Evolutionary conservation across 1,140 invertebrate species (phyloP), one percentile per base, ranked within the genome.

Genomic region (Caerostris darwini): DNA sequence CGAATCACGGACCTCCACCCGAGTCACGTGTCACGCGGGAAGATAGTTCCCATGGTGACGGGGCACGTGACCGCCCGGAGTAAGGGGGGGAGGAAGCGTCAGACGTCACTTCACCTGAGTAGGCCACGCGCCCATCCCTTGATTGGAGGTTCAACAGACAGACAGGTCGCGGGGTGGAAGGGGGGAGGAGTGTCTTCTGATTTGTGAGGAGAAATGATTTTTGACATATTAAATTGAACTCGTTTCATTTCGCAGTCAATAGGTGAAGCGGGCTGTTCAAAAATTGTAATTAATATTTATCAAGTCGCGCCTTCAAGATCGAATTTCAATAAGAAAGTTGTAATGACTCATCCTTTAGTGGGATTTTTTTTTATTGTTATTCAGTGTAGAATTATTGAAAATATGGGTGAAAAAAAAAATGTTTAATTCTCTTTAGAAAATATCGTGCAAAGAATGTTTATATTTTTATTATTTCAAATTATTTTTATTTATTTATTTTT

Each of bases 101-200:
- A n/a, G 56, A 82, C 71, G 71, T 91, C 90, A 91, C 56, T 91
- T 50, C 56, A 82, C 89, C 71, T 81, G 90, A 91, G 90, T 53
- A 54, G 69, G 71, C 57, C 90, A 82, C 90, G 71, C 54, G 71
- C 19, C 64, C 59, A 50, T 10, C n/a, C 85, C 10, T 14, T 71
- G 50, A 77, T 69, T 69, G 67, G 88, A 54, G 61, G 53, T 61
- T 19, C 58, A 61, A n/a, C 53, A 88, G 64, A 54, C 53, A 53
- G 86, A 88, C 86, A 61, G 58, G 5, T 53, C 7, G 58, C 8
- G 58, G 85, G 54, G 12, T 57, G 56, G 5, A 85, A 17, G 14
- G 14, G 7, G 10, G 14, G 14, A 1, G 10, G n/a, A 14, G 10
- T 57, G 6, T 58, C 54, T 85, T 17, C 3, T 57, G 54, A 10